Base-by-base conservation (phyloP, 2,797 vertebrate species). In the Siniperca obscura region DNA sequence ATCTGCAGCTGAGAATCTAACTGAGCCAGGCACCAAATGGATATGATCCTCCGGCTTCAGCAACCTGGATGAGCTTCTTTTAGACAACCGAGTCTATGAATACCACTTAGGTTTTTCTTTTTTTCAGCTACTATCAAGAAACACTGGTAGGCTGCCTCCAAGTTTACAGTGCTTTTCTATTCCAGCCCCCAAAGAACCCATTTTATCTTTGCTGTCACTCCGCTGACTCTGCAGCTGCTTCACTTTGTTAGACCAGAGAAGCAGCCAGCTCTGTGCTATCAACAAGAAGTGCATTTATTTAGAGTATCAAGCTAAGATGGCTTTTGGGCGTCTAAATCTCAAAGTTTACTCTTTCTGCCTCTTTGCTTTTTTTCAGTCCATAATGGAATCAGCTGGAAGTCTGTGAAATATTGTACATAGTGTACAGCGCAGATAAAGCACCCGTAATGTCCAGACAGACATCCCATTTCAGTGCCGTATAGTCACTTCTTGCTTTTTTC, bases 161-260 rank as follows among this genome's bases (percentile, higher is more conserved):
- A 90, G 80, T 93, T 90, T 90, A 91, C 89, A 88, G 87, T 87
- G 85, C 87, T 90, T 89, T 91, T 91, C 85, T 90, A 76, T 87
- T 89, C 80, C 88, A 78, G 87, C 83, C 87, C 83, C 87, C 86
- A 91, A 92, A 91, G 88, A 92, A 91, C 78, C 82, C 76, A 84
- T 91, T 94, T 93, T 91, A 94, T 94, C 93, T 90, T 78, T 21
- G 56, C 91, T 92, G 91, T 90, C 92, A 91, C 87, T 91, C 78
- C 1, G 36, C 81, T 76, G 87, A 88, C 89, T 85, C 65, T 66
- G 74, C 48, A 61, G 52, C 77, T 75, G 86, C 84, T 72, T 90
- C 83, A 87, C 87, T 90, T 90, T 86, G 89, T 93, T 83, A 86
- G 81, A 82, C 69, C 84, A 78, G 78, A 86, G 88, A 74, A 77